These are phyloP conservation scores for Tinea pellionella DNA, from an alignment of 2,888 invertebrate genomes.

Conservation along the genomic window DNA sequence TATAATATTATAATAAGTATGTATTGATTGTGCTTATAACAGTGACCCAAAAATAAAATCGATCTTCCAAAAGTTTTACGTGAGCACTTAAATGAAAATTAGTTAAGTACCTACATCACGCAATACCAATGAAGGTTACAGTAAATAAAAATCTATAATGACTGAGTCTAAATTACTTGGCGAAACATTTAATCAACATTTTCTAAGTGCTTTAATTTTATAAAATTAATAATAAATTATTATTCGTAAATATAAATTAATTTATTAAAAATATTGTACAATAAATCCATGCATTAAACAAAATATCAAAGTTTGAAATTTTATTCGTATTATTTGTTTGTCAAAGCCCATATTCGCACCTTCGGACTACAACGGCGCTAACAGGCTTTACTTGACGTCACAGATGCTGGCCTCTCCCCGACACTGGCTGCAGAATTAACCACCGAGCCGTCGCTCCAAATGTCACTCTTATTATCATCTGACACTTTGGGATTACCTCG, in stretches of 20 bases:
- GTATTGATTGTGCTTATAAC: neutral
- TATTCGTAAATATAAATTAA: constrained; percentile 15
- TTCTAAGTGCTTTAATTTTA: neutral
- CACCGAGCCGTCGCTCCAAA: constrained; percentile 46
- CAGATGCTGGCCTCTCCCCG: constrained; percentile 37
- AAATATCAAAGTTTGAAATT: constrained; percentile 1
- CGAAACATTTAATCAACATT: constrained; percentile 4
- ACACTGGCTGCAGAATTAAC: constrained; percentile 60
- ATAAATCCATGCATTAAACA: neutral
- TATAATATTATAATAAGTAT: neutral
- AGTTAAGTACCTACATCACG: constrained; percentile 31
- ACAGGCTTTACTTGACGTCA: constrained; percentile 62
- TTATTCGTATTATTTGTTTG: neutral
- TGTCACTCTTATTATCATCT: constrained; percentile 68
- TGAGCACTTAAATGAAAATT: constrained; percentile 31
- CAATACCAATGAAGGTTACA: constrained; percentile 30
- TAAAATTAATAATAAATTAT: neutral
- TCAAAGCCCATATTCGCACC: constrained; percentile 32
- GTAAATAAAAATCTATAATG: constrained; percentile 18
- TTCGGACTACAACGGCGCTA: constrained; percentile 60
- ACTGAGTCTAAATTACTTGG: constrained; percentile 17
- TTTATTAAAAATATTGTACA: neutral
- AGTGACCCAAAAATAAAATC: constrained; percentile 11
- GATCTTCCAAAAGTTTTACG: constrained; percentile 39
- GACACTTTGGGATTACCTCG: constrained; percentile 64